Conservation (phyloP, 2,113 vertebrate species). For the Caracal caracal region DNA sequence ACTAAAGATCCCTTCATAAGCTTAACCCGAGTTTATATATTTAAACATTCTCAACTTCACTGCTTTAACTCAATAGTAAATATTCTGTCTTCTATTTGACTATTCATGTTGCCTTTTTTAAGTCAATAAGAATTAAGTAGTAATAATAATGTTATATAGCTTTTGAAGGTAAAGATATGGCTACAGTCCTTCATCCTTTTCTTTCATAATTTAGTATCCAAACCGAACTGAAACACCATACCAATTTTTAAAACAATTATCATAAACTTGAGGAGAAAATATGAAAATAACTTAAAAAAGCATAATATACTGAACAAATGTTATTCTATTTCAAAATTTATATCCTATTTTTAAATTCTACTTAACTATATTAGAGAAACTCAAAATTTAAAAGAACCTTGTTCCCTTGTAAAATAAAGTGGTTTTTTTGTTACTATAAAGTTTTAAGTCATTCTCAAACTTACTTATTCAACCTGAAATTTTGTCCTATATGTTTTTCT, state of each 20-base stretch:
- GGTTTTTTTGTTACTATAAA: not conserved
- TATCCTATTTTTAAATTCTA: not conserved
- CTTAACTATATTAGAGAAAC: constrained; percentile 6
- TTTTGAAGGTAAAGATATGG: not conserved
- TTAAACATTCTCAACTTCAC: not conserved
- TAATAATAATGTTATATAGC: not conserved
- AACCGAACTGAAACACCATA: constrained; percentile 9
- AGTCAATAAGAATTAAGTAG: constrained; percentile 17
- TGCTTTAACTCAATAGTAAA: constrained; percentile 24
- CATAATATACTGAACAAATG: not conserved
- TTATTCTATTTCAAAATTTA: not conserved
- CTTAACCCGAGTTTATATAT: not conserved
- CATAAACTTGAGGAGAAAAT: not conserved
- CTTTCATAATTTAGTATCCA: not conserved
- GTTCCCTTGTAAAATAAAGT: constrained; percentile 20
- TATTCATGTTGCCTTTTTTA: not conserved
- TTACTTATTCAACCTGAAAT: constrained; percentile 31
- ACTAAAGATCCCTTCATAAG: not conserved
- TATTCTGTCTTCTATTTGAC: not conserved
- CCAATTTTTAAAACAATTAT: constrained; percentile 17
- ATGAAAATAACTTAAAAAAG: not conserved
- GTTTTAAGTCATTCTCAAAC: constrained; percentile 19
- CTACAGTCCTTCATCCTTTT: not conserved
- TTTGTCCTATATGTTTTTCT: not conserved
- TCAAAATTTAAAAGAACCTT: not conserved